Conservation (phyloP, 1,140 invertebrate species). For the Drosophila setifemur region DNA sequence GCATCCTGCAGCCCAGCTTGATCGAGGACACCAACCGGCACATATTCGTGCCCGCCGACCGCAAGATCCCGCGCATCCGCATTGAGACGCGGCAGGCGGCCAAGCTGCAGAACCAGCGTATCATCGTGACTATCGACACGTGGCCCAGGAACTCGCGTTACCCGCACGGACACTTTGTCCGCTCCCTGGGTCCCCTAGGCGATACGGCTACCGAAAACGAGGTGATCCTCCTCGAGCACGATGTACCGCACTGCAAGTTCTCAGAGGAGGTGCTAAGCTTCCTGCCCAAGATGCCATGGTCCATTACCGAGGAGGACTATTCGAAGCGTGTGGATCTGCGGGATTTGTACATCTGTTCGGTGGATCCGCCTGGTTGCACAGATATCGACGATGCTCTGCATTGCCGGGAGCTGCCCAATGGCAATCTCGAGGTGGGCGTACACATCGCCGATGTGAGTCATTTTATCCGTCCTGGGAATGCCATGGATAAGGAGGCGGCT, state of each 20-base stretch:
- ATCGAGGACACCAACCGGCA: conserved; percentile 89
- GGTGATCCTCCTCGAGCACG: conserved; percentile 97
- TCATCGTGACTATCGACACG: conserved; percentile 95
- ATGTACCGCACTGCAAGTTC: conserved; percentile 97
- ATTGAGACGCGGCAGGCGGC: conserved; percentile 96
- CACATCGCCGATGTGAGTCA: conserved; percentile 98
- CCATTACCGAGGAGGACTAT: conserved; percentile 92
- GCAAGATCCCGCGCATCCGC: conserved; percentile 94
- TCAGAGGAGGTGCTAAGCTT: conserved; percentile 96
- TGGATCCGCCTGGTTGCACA: conserved; percentile 99
- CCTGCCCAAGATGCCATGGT: conserved; percentile 95
- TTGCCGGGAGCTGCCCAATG: conserved; percentile 89
- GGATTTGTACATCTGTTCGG: conserved; percentile 94
- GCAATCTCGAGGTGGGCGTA: conserved; percentile 94
- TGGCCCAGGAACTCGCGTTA: conserved; percentile 94
- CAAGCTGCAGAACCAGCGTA: conserved; percentile 90
- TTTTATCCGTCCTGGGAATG: conserved; percentile 94
- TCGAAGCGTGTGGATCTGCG: conserved; percentile 92
- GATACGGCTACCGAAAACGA: conserved; percentile 97
- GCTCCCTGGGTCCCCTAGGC: conserved; percentile 90
- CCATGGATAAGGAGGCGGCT: conserved; percentile 94
- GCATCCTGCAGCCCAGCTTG: conserved; percentile 92
- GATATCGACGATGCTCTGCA: conserved; percentile 99
- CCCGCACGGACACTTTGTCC: conserved; percentile 93
- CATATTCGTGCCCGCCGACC: conserved; percentile 95